Conservation (phyloP, 2,113 vertebrate species). For the Myiopsitta monachus region DNA sequence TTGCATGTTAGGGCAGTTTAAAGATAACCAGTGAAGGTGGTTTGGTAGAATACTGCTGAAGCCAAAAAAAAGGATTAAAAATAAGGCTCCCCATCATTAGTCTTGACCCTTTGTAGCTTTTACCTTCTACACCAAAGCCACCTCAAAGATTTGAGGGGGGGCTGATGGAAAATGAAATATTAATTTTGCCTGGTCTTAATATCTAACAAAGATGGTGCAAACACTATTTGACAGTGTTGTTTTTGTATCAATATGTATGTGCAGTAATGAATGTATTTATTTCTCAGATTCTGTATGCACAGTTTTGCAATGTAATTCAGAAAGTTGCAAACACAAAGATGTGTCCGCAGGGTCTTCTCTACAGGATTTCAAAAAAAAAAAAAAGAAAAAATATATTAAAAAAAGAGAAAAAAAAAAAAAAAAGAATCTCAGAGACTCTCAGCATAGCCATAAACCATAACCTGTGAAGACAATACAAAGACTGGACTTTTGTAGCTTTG, state of each 20-base stretch:
- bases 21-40: slow-evolving; percentile 23
- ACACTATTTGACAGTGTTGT: slow-evolving; percentile 97
- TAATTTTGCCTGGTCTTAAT: slow-evolving; percentile 85
- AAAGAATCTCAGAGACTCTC: slow-evolving; percentile 83
- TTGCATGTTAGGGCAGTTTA: slow-evolving; percentile 33
- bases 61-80: not conserved
- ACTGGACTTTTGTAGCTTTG: slow-evolving; percentile 76
- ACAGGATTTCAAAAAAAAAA: slow-evolving; percentile 77
- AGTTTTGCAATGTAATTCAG: slow-evolving; percentile 82
- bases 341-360: slow-evolving; percentile 74
- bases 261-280: slow-evolving; percentile 99
- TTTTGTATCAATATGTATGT: slow-evolving; percentile 95
- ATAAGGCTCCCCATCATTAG: slow-evolving; percentile 1
- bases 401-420: slow-evolving; percentile 66
- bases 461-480: slow-evolving; percentile 86
- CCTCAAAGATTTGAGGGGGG: slow-evolving; percentile 36
- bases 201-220: slow-evolving; percentile 92
- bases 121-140: slow-evolving; percentile 59
- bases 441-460: slow-evolving; percentile 92
- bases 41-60: slow-evolving; percentile 45
- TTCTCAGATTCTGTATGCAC: slow-evolving; percentile 87
- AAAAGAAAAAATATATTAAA: slow-evolving; percentile 50
- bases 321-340: slow-evolving; percentile 71
- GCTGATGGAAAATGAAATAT: slow-evolving; percentile 73
- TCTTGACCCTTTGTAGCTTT: slow-evolving; percentile 46